phyloP scores from a whole-genome alignment of 2,113 vertebrate species.

The Ploceus nigricollis region DNA sequence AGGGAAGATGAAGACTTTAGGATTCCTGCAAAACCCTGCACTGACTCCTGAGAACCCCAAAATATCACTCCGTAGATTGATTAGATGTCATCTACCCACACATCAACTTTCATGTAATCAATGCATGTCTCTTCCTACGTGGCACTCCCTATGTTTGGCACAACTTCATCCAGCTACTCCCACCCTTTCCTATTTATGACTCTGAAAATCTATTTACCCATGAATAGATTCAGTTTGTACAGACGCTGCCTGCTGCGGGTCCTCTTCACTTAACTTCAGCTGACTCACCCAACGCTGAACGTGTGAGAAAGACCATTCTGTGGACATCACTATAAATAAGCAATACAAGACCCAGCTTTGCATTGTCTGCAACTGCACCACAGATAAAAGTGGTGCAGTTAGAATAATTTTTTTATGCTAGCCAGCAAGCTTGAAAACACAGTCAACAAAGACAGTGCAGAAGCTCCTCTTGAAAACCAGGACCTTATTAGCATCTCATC shows the following conservation, averaged over 20 bases:
- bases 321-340: constrained; percentile 29
- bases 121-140: constrained; percentile 7
- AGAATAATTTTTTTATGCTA: neutral
- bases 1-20: neutral
- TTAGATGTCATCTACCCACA: constrained; percentile 48
- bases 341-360: neutral
- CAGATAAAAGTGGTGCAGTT: neutral
- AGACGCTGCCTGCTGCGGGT: neutral
- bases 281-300: neutral
- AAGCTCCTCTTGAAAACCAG: neutral
- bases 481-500: neutral
- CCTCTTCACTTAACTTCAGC: neutral
- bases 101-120: constrained; percentile 11
- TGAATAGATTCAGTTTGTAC: constrained; percentile 3
- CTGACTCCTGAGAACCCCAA: neutral
- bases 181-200: constrained; percentile 58
- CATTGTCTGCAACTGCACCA: neutral
- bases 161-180: constrained; percentile 51
- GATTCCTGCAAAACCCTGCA: neutral
- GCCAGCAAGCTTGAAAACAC: neutral
- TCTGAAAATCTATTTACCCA: constrained; percentile 23
- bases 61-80: neutral
- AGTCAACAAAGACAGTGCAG: neutral
- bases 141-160: constrained; percentile 47
- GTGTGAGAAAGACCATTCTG: neutral